Evolutionary conservation across 2,113 vertebrate species (phyloP).

Genomic region (Scatophagus argus): DNA sequence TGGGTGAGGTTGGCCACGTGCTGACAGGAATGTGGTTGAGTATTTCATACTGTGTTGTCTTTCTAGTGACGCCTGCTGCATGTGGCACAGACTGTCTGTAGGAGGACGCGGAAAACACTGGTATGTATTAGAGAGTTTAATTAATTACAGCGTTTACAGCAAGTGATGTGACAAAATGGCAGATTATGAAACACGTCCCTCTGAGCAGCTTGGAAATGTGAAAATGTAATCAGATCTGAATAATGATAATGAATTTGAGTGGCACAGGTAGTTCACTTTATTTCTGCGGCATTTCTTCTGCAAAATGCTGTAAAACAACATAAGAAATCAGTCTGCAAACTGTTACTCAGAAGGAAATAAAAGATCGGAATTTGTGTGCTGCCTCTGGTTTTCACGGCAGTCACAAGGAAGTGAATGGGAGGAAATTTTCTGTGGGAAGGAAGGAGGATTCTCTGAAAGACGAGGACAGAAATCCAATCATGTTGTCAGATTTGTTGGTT

Average conservation of each 20-base stretch:
- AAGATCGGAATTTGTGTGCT: too few relatives aligned
- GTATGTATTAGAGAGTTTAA: background rate
- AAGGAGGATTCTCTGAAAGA: background rate
- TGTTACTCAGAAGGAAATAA: too few relatives aligned
- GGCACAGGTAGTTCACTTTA: background rate
- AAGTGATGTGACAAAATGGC: background rate
- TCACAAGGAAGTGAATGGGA: too few relatives aligned
- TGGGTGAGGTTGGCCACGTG: background rate
- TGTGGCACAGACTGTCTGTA: background rate
- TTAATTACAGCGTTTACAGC: background rate
- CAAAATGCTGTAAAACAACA: background rate
- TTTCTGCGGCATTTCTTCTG: background rate
- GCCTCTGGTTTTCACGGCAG: too few relatives aligned
- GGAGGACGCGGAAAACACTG: too few relatives aligned
- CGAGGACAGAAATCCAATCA: background rate
- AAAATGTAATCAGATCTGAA: background rate
- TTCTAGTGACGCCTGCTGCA: background rate
- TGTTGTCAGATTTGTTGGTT: background rate
- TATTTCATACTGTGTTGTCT: background rate
- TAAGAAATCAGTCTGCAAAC: too few relatives aligned
- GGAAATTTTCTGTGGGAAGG: background rate
- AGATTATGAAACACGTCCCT: background rate
- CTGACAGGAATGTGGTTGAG: conserved; percentile 16
- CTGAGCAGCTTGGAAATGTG: background rate
- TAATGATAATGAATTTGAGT: background rate